phyloP scores from a whole-genome alignment of 1,140 invertebrate species.

The Drosophila kanapiae region DNA sequence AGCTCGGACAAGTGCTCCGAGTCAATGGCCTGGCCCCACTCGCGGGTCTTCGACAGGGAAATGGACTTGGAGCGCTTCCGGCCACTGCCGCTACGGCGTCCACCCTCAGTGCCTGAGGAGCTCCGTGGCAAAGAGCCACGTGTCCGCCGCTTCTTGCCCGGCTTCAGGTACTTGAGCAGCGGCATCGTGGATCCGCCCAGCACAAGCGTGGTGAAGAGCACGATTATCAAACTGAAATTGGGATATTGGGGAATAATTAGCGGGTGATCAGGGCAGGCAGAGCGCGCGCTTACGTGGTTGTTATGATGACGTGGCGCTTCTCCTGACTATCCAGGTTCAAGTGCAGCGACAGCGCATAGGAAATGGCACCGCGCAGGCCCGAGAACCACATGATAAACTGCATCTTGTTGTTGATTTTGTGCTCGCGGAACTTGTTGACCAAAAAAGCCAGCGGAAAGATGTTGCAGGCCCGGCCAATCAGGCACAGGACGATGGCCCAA shows the following conservation, averaged over 20 bases:
- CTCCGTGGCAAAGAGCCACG: conserved; percentile 29
- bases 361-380: conserved; percentile 97
- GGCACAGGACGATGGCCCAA: conserved; percentile 96
- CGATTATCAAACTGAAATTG: conserved; percentile 91
- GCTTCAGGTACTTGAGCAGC: conserved; percentile 93
- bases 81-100: conserved; percentile 86
- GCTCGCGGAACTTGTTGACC: conserved; percentile 98
- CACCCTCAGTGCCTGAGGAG: conserved; percentile 8
- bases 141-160: conserved; percentile 86
- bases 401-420: conserved; percentile 99
- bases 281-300: conserved; percentile 89
- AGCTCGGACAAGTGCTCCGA: conserved; percentile 98
- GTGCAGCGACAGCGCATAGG: conserved; percentile 98
- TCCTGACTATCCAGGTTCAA: conserved; percentile 95
- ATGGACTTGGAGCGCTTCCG: conserved; percentile 93
- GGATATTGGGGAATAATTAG: background rate
- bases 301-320: conserved; percentile 97
- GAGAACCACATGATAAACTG: conserved; percentile 99
- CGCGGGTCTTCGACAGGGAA: conserved; percentile 97
- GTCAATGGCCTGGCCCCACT: conserved; percentile 98
- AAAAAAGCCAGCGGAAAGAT: conserved; percentile 98
- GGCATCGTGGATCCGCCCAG: conserved; percentile 99
- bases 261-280: background rate
- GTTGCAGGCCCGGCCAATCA: conserved; percentile 97
- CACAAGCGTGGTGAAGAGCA: conserved; percentile 97